These are phyloP conservation scores for Rhagium mordax DNA, from an alignment of 2,888 invertebrate species.

Conservation along the genomic window DNA sequence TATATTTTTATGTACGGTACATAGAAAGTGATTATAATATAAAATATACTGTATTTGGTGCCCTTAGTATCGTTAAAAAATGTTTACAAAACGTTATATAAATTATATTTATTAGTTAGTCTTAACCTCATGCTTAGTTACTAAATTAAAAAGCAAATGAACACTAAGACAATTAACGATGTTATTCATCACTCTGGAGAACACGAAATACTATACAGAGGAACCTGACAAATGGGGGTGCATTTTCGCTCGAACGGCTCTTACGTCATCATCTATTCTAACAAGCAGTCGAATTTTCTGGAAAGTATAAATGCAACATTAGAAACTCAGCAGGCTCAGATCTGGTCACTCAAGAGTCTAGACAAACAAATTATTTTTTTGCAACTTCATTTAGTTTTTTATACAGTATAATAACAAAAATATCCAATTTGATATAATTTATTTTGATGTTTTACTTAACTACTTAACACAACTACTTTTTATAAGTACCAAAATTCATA, in stretches of 20 bases:
- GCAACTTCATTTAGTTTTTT: too few species aligned
- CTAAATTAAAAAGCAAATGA: conserved; percentile 29
- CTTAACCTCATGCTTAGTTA: conserved; percentile 30
- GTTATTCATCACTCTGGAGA: not conserved
- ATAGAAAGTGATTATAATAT: conserved; percentile 6
- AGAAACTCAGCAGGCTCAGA: conserved; percentile 11
- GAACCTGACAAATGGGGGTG: conserved; percentile 61
- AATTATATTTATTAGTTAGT: conserved; percentile 21
- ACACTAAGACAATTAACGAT: conserved; percentile 18
- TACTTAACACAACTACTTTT: too few species aligned
- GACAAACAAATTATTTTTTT: too few species aligned
- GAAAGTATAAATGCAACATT: conserved; percentile 61
- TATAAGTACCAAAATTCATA: too few species aligned
- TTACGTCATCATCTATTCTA: conserved; percentile 88
- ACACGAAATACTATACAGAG: not conserved
- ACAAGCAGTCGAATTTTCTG: conserved; percentile 90
- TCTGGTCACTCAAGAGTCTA: not conserved
- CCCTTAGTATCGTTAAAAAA: conserved; percentile 19
- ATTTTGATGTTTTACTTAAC: too few species aligned
- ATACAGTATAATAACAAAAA: too few species aligned
- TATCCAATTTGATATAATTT: too few species aligned
- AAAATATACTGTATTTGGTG: conserved; percentile 31
- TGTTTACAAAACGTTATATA: conserved; percentile 17
- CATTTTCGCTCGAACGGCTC: conserved; percentile 85
- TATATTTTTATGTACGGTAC: not conserved